Evolutionary conservation across 2,888 invertebrate genomes (phyloP).

Genomic region (Dusona sp.): DNA sequence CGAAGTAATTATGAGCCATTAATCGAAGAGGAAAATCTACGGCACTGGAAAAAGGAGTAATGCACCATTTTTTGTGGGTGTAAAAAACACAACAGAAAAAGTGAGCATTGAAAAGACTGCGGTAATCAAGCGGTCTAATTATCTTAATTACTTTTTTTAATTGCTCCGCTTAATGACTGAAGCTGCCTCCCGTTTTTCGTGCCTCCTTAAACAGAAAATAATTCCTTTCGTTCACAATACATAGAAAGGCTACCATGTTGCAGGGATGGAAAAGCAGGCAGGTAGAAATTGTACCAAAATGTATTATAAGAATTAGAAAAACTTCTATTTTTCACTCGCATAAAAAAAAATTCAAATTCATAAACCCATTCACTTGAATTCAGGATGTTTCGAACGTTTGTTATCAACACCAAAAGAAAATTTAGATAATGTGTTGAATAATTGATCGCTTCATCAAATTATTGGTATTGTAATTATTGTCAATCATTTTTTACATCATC

Average conservation of each 20-base stretch:
- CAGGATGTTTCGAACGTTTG: neutral
- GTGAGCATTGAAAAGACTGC: neutral
- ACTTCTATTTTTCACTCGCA: neutral
- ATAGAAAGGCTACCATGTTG: neutral
- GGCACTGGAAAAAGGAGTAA: neutral
- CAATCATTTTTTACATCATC: neutral
- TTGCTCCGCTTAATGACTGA: neutral
- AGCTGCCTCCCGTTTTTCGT: neutral
- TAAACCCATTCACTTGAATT: neutral
- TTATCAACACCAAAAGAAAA: neutral
- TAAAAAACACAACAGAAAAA: neutral
- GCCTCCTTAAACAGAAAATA: neutral
- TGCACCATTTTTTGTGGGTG: neutral
- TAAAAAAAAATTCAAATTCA: neutral
- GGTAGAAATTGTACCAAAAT: neutral
- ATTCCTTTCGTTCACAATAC: neutral
- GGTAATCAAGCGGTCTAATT: conserved; percentile 1
- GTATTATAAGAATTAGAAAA: neutral
- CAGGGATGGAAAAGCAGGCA: neutral
- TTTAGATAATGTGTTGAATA: neutral
- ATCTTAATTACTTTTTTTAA: conserved; percentile 5
- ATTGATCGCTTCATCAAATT: neutral
- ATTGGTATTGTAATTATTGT: neutral
- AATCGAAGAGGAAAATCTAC: neutral
- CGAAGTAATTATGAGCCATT: neutral